These are phyloP conservation scores for Nemurella pictetii DNA, from an alignment of 2,888 invertebrate genomes.

Conservation along the genomic window DNA sequence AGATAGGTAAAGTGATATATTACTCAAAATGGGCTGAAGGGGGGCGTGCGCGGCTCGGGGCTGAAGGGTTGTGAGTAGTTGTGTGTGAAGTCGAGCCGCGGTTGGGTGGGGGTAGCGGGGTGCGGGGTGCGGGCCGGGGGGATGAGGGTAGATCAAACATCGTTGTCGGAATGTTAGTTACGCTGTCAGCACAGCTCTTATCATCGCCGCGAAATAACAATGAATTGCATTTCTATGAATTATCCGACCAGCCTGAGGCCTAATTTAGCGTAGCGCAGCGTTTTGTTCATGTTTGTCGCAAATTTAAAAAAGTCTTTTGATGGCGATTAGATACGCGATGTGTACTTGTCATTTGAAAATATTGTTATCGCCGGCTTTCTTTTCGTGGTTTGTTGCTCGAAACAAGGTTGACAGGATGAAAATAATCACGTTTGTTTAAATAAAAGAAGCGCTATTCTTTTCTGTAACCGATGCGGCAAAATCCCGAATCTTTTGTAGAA, in stretches of 20 bases:
- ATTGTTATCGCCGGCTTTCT: no score
- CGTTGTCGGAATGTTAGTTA: constrained; percentile 1
- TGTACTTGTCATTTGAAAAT: not conserved
- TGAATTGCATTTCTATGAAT: not conserved
- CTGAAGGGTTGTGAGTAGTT: constrained; percentile 4
- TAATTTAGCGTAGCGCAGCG: not conserved
- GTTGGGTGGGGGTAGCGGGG: not conserved
- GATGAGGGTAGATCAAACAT: constrained; percentile 14
- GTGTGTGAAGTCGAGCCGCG: not conserved
- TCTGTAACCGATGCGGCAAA: not conserved
- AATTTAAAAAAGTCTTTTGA: no score
- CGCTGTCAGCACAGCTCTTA: not conserved
- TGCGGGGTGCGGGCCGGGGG: not conserved
- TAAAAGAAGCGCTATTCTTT: not conserved
- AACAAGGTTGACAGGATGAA: not conserved
- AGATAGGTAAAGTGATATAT: constrained; percentile 21
- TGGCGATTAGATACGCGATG: not conserved
- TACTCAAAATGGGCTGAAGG: constrained; percentile 1
- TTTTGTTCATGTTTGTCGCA: not conserved
- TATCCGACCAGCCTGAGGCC: not conserved
- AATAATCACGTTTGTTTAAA: not conserved
- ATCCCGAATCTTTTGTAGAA: not conserved
- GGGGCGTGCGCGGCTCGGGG: not conserved
- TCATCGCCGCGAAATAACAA: not conserved
- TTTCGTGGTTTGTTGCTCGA: no score